Conservation (phyloP, 2,797 vertebrate species). For the Molothrus aeneus region DNA sequence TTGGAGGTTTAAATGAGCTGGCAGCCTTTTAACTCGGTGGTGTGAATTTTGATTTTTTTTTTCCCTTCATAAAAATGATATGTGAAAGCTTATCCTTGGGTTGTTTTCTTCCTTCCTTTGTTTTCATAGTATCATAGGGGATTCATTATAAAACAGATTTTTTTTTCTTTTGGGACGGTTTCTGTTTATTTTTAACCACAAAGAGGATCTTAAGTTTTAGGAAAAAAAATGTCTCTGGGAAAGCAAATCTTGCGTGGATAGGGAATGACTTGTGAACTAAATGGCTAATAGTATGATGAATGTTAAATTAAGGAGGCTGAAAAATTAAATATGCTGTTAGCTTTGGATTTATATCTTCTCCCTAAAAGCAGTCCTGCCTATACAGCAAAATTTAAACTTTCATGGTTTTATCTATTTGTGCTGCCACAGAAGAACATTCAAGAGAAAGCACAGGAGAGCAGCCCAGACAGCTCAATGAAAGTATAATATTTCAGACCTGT, state of each 20-base stretch:
- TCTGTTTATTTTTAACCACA: background rate
- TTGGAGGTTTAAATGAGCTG: conserved; percentile 27
- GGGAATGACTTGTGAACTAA: background rate
- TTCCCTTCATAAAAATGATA: background rate
- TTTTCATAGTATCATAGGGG: background rate
- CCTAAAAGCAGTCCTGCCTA: background rate
- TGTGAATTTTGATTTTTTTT: background rate
- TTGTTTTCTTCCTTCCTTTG: background rate
- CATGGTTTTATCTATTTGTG: background rate
- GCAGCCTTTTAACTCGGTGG: background rate
- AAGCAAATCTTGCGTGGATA: background rate
- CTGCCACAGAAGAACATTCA: background rate
- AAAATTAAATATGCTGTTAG: background rate
- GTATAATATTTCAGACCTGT: background rate
- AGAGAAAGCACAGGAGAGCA: background rate
- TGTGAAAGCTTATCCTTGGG: background rate
- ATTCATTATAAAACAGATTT: background rate
- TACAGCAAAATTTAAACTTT: background rate
- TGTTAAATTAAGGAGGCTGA: background rate
- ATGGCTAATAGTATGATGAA: background rate
- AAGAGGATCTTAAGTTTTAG: background rate
- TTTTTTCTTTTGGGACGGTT: background rate
- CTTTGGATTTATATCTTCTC: background rate
- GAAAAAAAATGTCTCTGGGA: background rate
- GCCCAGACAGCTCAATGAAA: background rate